These are phyloP conservation scores for Rhincodon typus DNA, from an alignment of 2,797 vertebrate genomes.

Conservation along the genomic window DNA sequence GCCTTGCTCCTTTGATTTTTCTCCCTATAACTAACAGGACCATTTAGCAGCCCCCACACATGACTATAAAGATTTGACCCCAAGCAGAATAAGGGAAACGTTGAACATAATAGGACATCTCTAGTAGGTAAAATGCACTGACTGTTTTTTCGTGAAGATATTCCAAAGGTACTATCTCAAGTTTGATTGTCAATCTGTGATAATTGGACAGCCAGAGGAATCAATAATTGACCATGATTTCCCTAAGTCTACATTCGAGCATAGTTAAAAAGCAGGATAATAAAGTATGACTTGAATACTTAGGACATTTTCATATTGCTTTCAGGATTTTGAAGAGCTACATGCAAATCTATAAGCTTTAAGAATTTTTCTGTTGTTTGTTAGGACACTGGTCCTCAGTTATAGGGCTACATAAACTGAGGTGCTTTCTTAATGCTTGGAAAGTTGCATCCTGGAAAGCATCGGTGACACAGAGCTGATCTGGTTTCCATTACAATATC, in stretches of 20 bases:
- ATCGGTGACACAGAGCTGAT: not conserved
- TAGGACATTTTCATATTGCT: not conserved
- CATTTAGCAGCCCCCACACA: not conserved
- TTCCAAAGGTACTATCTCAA: not conserved
- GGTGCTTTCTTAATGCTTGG: not conserved
- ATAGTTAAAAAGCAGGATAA: not conserved
- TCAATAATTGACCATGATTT: not conserved
- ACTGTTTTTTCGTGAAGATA: not conserved
- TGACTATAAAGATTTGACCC: slow-evolving; percentile 11
- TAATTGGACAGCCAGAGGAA: not conserved
- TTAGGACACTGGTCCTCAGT: not conserved
- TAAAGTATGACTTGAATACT: not conserved
- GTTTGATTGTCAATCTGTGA: not conserved
- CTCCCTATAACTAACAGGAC: slow-evolving; percentile 19
- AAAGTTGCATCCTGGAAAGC: not conserved
- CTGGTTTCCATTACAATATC: not conserved
- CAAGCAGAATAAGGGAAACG: not conserved
- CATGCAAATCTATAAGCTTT: not conserved
- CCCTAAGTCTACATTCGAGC: not conserved
- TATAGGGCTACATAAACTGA: not conserved
- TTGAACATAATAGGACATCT: not conserved
- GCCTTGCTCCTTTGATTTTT: slow-evolving; percentile 20
- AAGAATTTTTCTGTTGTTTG: not conserved
- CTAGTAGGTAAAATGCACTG: not conserved
- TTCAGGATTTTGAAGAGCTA: not conserved